Conservation (phyloP, 2,888 invertebrate genomes). For the Physocephala rufipes region DNA sequence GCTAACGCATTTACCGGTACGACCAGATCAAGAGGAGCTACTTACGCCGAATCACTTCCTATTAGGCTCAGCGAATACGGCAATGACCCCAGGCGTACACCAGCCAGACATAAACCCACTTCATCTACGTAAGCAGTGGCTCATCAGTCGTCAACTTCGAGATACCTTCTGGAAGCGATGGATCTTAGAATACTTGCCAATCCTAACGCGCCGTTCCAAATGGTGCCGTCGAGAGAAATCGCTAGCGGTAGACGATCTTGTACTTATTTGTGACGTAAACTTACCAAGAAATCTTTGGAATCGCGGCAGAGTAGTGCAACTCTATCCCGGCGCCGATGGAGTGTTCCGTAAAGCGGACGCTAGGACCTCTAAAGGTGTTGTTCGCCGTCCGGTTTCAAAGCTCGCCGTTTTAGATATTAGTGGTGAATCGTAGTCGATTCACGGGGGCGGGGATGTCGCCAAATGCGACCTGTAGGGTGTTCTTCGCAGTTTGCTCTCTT, state of each 20-base stretch:
- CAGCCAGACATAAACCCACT: conserved; percentile 7
- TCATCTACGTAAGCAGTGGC: conserved; percentile 14
- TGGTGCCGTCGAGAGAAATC: conserved; percentile 18
- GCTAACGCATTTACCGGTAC: conserved; percentile 34
- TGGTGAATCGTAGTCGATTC: too few species aligned
- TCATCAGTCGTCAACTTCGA: conserved; percentile 27
- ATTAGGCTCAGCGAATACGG: too few species aligned
- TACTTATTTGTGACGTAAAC: too few species aligned
- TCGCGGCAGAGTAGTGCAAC: conserved; percentile 4
- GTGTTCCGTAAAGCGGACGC: too few species aligned
- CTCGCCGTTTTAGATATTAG: too few species aligned
- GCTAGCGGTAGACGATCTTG: conserved; percentile 7
- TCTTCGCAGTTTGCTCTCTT: too few species aligned
- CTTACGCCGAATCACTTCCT: too few species aligned
- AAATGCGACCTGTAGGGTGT: too few species aligned
- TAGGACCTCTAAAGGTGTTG: too few species aligned
- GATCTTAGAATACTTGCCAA: conserved; percentile 32
- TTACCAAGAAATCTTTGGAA: conserved; percentile 20
- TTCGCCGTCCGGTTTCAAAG: too few species aligned
- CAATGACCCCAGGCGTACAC: conserved; percentile 11
- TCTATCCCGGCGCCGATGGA: conserved; percentile 23
- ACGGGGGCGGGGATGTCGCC: too few species aligned
- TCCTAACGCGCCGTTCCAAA: conserved; percentile 27
- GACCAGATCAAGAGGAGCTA: conserved; percentile 26
- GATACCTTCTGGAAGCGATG: too few species aligned